Evolutionary conservation across 2,888 invertebrate species (phyloP).

Genomic region (Drosophila cracens): DNA sequence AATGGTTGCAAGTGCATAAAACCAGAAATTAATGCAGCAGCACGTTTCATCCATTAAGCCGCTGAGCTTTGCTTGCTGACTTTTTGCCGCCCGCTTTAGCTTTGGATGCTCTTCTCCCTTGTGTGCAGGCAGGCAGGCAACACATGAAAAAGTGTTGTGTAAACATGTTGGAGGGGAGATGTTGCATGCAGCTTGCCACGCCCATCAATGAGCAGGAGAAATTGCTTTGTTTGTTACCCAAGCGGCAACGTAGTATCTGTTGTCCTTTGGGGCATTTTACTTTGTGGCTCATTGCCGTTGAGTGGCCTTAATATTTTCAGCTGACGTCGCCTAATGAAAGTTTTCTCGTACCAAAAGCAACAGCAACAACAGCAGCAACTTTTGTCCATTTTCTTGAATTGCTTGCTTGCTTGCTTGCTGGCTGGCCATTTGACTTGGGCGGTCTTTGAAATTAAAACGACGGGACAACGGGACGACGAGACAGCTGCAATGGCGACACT

Average conservation of each 20-base stretch:
- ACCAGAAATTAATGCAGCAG: slow-evolving; percentile 76
- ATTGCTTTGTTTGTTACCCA: slow-evolving; percentile 53
- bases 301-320: slow-evolving; percentile 74
- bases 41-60: slow-evolving; percentile 78
- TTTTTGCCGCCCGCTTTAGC: slow-evolving; percentile 44
- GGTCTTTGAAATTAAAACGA: slow-evolving; percentile 53
- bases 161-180: slow-evolving; percentile 53
- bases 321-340: slow-evolving; percentile 73
- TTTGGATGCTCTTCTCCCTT: slow-evolving; percentile 9
- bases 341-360: slow-evolving; percentile 14
- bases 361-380: slow-evolving; percentile 2
- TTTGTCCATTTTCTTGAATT: slow-evolving; percentile 60
- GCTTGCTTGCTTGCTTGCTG: slow-evolving; percentile 39
- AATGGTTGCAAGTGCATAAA: slow-evolving; percentile 62
- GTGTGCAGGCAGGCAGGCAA: slow-evolving; percentile 25
- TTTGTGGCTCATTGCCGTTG: slow-evolving; percentile 38
- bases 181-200: slow-evolving; percentile 46
- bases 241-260: slow-evolving; percentile 9
- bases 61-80: slow-evolving; percentile 71
- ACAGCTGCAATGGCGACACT: slow-evolving; percentile 49
- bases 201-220: slow-evolving; percentile 42
- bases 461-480: slow-evolving; percentile 2
- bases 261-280: slow-evolving; percentile 12
- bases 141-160: slow-evolving; percentile 73
- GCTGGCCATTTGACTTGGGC: slow-evolving; percentile 41